Percentiles rank a stretch among this genome's conserved stretches.
Conservation (phyloP, 2,797 vertebrate species). For the Acestrorhynchus altus region DNA sequence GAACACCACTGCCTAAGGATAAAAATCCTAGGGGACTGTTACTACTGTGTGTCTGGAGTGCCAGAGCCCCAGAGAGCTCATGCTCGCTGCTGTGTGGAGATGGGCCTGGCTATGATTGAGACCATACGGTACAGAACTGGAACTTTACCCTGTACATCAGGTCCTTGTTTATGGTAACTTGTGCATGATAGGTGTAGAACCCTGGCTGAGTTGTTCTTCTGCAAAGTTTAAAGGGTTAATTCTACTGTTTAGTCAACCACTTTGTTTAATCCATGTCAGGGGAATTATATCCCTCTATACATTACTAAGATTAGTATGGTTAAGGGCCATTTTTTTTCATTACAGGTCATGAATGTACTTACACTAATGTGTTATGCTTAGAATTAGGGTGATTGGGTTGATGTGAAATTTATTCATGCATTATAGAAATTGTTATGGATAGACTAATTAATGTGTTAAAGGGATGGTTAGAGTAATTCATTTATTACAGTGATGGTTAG, state of each 20-base stretch:
- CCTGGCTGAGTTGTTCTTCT: too few species aligned
- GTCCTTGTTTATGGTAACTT: too few species aligned
- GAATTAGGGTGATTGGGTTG: too few species aligned
- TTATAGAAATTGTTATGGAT: neutral
- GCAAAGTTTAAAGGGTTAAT: too few species aligned
- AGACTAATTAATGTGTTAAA: neutral
- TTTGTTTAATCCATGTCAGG: too few species aligned
- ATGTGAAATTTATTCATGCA: neutral
- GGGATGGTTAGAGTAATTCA: neutral
- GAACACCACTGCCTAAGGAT: constrained; percentile 95
- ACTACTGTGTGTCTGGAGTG: constrained; percentile 96
- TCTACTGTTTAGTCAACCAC: too few species aligned
- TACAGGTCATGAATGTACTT: too few species aligned
- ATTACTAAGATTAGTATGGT: too few species aligned
- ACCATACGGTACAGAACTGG: constrained; percentile 84
- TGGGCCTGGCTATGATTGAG: constrained; percentile 96
- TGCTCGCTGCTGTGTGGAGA: constrained; percentile 94
- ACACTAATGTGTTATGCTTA: too few species aligned
- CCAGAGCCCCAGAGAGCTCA: constrained; percentile 93
- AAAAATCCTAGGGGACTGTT: constrained; percentile 97
- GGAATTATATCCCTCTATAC: too few species aligned
- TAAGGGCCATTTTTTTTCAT: too few species aligned
- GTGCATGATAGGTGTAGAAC: too few species aligned
- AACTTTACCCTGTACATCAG: neutral
- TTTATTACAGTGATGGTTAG: neutral